Evolutionary conservation across 2,113 vertebrate species (phyloP).

Genomic region (Pseudorectes ferrugineus): DNA sequence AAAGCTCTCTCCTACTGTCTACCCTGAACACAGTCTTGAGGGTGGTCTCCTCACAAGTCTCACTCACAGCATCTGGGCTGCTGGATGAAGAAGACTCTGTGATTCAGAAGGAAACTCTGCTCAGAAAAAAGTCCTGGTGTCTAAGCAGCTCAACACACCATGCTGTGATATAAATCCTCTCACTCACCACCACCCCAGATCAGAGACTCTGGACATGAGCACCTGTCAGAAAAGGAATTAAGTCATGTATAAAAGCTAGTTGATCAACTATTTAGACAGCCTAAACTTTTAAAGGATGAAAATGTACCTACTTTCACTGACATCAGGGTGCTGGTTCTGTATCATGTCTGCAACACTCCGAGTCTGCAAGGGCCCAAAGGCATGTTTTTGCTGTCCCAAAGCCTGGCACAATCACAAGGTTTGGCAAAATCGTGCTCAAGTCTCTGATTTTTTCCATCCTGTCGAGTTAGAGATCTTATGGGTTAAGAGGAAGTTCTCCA

Average conservation of each 20-base stretch:
- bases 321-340: neutral
- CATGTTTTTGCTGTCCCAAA: neutral
- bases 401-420: neutral
- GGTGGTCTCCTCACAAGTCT: neutral
- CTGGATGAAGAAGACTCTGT: neutral
- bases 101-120: neutral
- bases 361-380: neutral
- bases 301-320: neutral
- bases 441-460: neutral
- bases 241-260: neutral
- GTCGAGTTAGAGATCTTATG: neutral
- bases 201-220: neutral
- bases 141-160: neutral
- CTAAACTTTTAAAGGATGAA: neutral
- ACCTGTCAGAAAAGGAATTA: neutral
- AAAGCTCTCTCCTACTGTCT: neutral
- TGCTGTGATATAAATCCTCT: neutral
- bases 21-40: neutral
- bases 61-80: neutral
- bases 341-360: neutral
- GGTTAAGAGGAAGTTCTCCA: neutral
- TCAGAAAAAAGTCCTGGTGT: neutral
- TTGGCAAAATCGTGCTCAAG: neutral
- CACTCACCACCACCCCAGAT: neutral
- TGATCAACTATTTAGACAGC: neutral